Base-by-base conservation (phyloP, 2,113 vertebrate species). In the Pterocles gutturalis region DNA sequence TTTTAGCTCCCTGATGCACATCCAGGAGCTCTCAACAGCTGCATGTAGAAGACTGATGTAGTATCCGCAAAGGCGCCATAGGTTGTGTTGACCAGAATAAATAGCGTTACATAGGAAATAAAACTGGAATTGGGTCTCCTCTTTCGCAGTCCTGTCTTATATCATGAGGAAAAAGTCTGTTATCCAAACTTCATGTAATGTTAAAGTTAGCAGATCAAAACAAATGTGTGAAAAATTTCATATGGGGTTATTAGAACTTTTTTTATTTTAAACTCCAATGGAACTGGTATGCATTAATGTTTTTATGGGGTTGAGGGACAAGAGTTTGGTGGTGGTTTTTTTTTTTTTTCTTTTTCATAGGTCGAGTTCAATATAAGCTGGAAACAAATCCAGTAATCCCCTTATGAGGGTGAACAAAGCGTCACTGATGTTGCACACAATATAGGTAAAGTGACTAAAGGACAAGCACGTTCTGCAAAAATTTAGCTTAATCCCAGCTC, bases 271-370 rank as follows among this genome's bases (percentile, higher is more conserved):
- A 79, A 85, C 15, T 70, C 31, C 54, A 38, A 31, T 67, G 36
- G 24, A 78, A 4, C 21, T 75, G 17, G 34, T 1, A 0, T 26
- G 5, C 3, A 1, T 58, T 66, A 13, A 55, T 18, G 22, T 36
- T 69, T 88, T 84, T 75, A 83, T 43, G 34, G 14, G 16, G 17
- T 29, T 61, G 43, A 58, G 33, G 22, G 3, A 41, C 15, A 75
- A 67, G 55, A n/a, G 19, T 33, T 80, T 89, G 15, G 24, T 10
- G 3, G 28, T 49, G 8, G 4, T 65, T 13, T 29, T 33, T 49
- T 22, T 17, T 18, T 33, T 60, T 83, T 36, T 62, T 7, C 3
- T 45, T 84, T 94, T 84, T 41, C 28, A 24, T 6, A 28, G 53
- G 17, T 64, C 25, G 25, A 65, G 10, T 79, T 90, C 26, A 45